phyloP scores from a whole-genome alignment of 2,888 invertebrate species.

The Chouioia cunea region DNA sequence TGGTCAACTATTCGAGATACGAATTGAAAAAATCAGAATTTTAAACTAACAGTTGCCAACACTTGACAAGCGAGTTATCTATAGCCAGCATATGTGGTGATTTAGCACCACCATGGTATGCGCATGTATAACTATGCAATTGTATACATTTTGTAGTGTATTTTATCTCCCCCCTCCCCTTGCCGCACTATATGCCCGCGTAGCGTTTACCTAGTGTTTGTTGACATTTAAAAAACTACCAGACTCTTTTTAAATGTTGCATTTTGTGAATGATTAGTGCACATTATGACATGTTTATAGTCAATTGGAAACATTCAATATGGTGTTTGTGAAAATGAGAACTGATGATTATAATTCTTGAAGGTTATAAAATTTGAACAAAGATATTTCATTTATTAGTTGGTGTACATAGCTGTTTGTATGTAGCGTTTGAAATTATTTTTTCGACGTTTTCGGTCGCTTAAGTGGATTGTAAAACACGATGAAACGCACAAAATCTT shows the following conservation, averaged over 20 bases:
- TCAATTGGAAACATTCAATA: not conserved
- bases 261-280: slow-evolving; percentile 8
- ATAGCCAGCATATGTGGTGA: too few relatives aligned
- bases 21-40: too few relatives aligned
- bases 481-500: slow-evolving; percentile 62
- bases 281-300: not conserved
- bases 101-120: too few relatives aligned
- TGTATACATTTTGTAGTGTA: slow-evolving; percentile 7
- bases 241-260: slow-evolving; percentile 24
- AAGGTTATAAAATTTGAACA: slow-evolving; percentile 36
- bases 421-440: too few relatives aligned
- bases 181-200: too few relatives aligned
- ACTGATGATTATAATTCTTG: not conserved
- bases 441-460: too few relatives aligned
- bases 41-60: too few relatives aligned
- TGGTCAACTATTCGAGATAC: too few relatives aligned
- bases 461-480: slow-evolving; percentile 29
- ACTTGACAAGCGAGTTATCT: too few relatives aligned
- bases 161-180: slow-evolving; percentile 7
- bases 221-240: slow-evolving; percentile 33
- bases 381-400: slow-evolving; percentile 28
- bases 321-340: slow-evolving; percentile 23
- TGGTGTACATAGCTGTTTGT: not conserved
- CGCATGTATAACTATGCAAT: too few relatives aligned
- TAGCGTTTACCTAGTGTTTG: slow-evolving; percentile 33